phyloP scores from a whole-genome alignment of 2,888 invertebrate species.

The Kryphioiulus occultus region DNA sequence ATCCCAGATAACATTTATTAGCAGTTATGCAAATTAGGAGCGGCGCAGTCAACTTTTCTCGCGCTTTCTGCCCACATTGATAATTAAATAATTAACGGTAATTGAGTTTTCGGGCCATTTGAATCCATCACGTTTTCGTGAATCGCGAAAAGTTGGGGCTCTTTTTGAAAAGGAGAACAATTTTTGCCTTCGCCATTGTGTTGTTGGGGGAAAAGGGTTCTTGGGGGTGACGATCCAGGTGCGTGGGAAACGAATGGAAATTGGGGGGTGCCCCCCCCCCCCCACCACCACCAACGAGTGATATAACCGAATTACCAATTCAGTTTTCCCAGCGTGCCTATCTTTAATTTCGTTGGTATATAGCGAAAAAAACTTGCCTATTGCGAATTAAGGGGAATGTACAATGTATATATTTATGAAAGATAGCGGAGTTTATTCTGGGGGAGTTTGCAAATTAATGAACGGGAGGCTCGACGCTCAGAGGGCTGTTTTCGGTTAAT shows the following conservation, averaged over 20 bases:
- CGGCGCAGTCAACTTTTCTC: slow-evolving; percentile 50
- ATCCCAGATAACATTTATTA: slow-evolving; percentile 55
- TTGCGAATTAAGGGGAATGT: neutral
- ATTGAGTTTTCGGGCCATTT: slow-evolving; percentile 55
- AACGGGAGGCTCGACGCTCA: neutral
- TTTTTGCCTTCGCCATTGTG: neutral
- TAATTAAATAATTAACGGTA: slow-evolving; percentile 55
- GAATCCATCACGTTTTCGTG: slow-evolving; percentile 54
- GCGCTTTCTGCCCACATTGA: slow-evolving; percentile 55
- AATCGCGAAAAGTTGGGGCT: slow-evolving; percentile 47
- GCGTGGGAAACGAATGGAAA: neutral
- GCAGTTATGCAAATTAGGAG: slow-evolving; percentile 55
- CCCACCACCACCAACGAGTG: too few species aligned
- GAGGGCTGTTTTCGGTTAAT: neutral
- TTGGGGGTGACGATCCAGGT: neutral
- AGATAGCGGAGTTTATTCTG: neutral
- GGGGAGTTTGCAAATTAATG: neutral
- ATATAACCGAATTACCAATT: slow-evolving; percentile 24
- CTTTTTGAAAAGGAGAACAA: neutral
- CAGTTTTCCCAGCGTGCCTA: neutral
- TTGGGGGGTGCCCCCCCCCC: neutral
- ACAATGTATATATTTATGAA: neutral
- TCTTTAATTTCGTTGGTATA: neutral
- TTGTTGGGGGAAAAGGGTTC: neutral
- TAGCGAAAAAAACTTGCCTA: neutral